Evolutionary conservation across 2,113 vertebrate genomes (phyloP), one percentile per base, ranked within the genome.

Genomic region (Leuciscus idus): DNA sequence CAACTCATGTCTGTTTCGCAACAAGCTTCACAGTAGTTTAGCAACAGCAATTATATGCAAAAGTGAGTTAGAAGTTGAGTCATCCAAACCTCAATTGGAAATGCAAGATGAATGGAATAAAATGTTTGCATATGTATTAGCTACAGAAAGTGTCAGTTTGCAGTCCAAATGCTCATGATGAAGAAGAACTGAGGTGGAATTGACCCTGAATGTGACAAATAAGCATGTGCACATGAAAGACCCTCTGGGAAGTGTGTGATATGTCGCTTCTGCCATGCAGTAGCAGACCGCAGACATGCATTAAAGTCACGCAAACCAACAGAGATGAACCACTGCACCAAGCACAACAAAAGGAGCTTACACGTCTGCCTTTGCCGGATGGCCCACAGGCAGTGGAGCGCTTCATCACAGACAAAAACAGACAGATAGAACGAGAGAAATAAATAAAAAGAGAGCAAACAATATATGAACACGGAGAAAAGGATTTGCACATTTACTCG

Each of bases 281-380:
- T 17, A 87, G 10, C 3, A 72, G 36, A 28, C 77, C 15, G 28
- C 85, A 84, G 39, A n/a, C 87, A 87, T 86, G 89, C 85, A 83
- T 84, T 19, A 85, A 61, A 48, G 33, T 59, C 81, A 83, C 75
- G 23, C 59, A 64, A 73, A 76, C 30, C 36, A 81, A 23, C 15
- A 12, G 61, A 52, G 9, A 74, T 48, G 15, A 84, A 55, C 74
- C 78, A 85, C 50, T 57, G 17, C 26, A 86, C 64, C 84, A 86
- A 70, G 39, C 73, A 81, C 50, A 61, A 79, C 83, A 85, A 78
- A 86, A 72, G 52, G 95, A 94, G 97, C 98, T 99, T 99, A 99
- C 98, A 95, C 96, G 96, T 99, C 96, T 98, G 98, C 97, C 96
- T 98, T 97, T 98, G 96, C 96, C 96, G 95, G 96, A 93, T 92